A percentile compares a stretch with the other conserved stretches of the same genome.
These are phyloP conservation scores for Coccyzus lansbergi DNA, from an alignment of 2,797 vertebrate genomes.

Conservation along the genomic window DNA sequence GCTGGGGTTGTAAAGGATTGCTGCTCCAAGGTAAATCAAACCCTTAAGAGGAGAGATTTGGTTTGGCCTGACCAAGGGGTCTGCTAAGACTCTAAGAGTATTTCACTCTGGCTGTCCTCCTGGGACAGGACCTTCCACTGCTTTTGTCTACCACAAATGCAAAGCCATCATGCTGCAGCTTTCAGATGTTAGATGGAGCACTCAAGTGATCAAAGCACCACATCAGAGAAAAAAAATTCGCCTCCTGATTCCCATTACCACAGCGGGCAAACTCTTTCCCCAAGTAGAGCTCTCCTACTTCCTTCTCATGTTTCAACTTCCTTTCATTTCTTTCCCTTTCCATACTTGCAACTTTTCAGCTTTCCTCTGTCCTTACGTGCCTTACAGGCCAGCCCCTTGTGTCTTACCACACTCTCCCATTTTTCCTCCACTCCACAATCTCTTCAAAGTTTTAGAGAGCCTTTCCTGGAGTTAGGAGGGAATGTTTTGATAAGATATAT, in stretches of 20 bases:
- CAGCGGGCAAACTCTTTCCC: background rate
- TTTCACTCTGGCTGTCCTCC: background rate
- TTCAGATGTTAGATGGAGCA: background rate
- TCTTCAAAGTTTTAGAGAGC: background rate
- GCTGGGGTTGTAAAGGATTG: background rate
- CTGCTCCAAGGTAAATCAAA: background rate
- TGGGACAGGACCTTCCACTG: background rate
- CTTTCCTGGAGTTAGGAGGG: background rate
- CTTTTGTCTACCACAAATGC: background rate
- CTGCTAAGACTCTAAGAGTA: background rate
- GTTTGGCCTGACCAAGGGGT: background rate
- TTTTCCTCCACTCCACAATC: background rate
- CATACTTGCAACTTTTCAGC: background rate
- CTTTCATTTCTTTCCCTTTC: background rate
- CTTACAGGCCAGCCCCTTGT: background rate
- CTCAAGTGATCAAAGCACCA: background rate
- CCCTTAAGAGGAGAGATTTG: background rate
- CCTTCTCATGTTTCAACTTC: background rate
- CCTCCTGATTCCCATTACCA: background rate
- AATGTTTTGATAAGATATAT: background rate
- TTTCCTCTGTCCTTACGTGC: background rate
- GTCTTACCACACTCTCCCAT: background rate
- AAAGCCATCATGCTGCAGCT: background rate
- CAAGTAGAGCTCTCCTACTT: background rate
- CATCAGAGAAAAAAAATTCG: background rate